Base-by-base conservation (phyloP, 2,888 invertebrate species). In the Quadroppia sp. region DNA sequence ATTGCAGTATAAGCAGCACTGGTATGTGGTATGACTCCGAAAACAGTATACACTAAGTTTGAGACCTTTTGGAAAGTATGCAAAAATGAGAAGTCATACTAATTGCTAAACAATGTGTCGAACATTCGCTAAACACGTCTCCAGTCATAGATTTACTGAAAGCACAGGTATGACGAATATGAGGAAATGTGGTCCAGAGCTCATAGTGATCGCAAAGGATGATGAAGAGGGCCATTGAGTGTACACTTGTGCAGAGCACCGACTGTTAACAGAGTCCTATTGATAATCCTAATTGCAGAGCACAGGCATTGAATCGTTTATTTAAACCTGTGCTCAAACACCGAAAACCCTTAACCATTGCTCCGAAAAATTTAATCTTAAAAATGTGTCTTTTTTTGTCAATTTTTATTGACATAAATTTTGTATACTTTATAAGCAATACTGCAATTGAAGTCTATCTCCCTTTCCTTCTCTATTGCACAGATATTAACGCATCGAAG, bases 401-500 rank as follows among this genome's bases (percentile, higher is more conserved):
- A 25, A 6, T 40, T n/a, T 64, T 64, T 64, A 64, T 64, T 64
- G 64, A 64, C 64, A 64, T 40, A 64, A 36, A 7, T 36, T 56
- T 56, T 56, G 3, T 15, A 56, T 25, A 23, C 48, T 9, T 48
- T 25, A 30, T 30, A 28, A 56, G 56, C 25, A 53, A 53, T 53
- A 23, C 23, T 30, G 4, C 23, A 64, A 64, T 36, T 64, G n/a
- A 40, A 64, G 64, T 64, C 40, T 64, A 40, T 56, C 56, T 56
- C 56, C 56, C 20, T 36, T 64, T 64, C 30, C 20, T 32, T 36
- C 30, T 61, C 30, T 61, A 28, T 30, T 32, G 11, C 28, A 17
- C 28, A 59, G 64, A 64, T 64, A 64, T 64, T 64, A 64, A 64
- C 64, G 64, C 64, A 20, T 64, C 32, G 36, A 64, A 36, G 32